Conservation (phyloP, 2,888 invertebrate genomes). For the Dryadula phaetusa region DNA sequence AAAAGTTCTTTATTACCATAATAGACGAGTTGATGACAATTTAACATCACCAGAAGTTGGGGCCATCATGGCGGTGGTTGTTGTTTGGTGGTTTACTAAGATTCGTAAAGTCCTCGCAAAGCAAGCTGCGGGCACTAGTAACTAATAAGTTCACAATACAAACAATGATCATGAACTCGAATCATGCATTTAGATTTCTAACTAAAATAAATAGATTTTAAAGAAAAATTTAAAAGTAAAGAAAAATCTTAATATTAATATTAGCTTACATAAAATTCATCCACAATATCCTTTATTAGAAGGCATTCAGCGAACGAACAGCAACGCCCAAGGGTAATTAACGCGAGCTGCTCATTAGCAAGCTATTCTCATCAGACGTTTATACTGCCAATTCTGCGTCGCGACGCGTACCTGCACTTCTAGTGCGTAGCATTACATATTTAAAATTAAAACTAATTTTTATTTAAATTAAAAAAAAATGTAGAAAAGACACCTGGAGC, state of each 20-base stretch:
- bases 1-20: no score
- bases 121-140: no score
- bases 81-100: no score
- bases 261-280: slow-evolving; percentile 17
- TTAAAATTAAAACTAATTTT: not conserved
- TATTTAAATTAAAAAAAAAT: not conserved
- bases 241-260: not conserved
- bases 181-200: no score
- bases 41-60: no score
- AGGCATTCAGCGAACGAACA: slow-evolving; percentile 35
- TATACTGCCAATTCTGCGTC: slow-evolving; percentile 51
- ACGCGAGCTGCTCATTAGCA: slow-evolving; percentile 77
- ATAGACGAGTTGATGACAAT: no score
- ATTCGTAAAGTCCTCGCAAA: no score
- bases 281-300: slow-evolving; percentile 37
- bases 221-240: not conserved
- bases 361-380: slow-evolving; percentile 73
- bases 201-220: not conserved
- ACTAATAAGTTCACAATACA: no score
- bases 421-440: slow-evolving; percentile 3
- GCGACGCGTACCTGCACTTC: slow-evolving; percentile 18
- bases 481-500: not conserved
- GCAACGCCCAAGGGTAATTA: slow-evolving; percentile 59
- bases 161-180: no score
- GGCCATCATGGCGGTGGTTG: no score